Evolutionary conservation across 92 coral and sea anemone species (phyloP), one percentile per base, ranked within the genome.

Genomic region (Pocillopora meandrina): DNA sequence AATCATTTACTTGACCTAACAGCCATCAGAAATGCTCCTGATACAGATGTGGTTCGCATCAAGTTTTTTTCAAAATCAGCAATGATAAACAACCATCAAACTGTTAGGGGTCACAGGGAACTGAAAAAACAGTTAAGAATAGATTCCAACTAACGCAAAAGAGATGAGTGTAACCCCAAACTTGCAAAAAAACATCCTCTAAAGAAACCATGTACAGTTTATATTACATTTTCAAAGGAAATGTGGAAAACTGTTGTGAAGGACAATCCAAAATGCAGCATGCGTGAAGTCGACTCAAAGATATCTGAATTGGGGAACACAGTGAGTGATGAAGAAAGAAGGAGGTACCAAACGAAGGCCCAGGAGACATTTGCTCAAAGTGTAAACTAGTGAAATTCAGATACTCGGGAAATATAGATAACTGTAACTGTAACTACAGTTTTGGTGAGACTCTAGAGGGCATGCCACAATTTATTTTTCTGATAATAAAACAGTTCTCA

Each of bases 121-220:
- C 61, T 75, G 65, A 77, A 75, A 61, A 76, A 82, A 12, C 19
- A 82, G n/a, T 56, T 81, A 56, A 56, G 77, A 56, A 26, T 12
- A 2, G 64, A 70, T 69, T 33, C 86, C 15, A 82, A 59, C 26
- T 0, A 23, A 23, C 26, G 26, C 26, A 23, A 23, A 10, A 60
- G n/a, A 17, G 49, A 69, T n/a, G 78, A 59, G 60, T 26, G 36
- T 13, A 65, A 74, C 20, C 10, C 71, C 62, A 12, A 18, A 82
- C 10, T 60, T 31, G 9, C 8, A 72, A 33, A 72, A 71, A 82
- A 57, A 23, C 26, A n/a, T 20, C 86, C 35, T 66, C 89, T 84
- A 8, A 86, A 86, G 68, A 79, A 86, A 21, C 74, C 61, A 72
- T 77, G 88, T 72, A 85, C 88, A 16, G 83, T 77, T 3, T 77